Conservation (phyloP, 2,113 vertebrate species). For the Crotalus helleri region DNA sequence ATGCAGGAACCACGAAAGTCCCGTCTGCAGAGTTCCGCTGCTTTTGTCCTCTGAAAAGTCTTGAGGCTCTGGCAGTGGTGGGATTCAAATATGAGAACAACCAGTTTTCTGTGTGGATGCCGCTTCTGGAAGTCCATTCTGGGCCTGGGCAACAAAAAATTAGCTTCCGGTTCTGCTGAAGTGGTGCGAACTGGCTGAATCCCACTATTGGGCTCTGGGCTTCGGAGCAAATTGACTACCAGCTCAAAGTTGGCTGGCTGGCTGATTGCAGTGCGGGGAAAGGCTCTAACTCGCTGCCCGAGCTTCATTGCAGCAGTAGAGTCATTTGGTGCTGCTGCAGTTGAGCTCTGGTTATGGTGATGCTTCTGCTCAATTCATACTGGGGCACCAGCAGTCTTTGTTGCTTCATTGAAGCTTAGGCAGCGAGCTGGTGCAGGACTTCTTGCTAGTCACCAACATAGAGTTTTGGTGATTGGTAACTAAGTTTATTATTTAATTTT, state of each 20-base stretch:
- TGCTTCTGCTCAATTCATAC: not conserved
- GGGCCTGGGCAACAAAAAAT: too few relatives aligned
- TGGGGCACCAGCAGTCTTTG: not conserved
- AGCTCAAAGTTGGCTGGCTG: not conserved
- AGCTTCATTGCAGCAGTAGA: not conserved
- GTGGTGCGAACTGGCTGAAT: too few relatives aligned
- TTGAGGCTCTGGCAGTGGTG: not conserved
- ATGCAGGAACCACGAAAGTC: not conserved
- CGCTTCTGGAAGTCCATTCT: too few relatives aligned
- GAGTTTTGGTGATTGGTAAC: not conserved
- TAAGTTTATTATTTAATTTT: not conserved
- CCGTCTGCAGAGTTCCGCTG: not conserved
- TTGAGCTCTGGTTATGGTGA: not conserved
- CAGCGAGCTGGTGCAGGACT: not conserved
- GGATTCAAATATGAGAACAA: too few relatives aligned
- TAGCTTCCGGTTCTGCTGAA: too few relatives aligned
- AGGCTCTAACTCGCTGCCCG: not conserved
- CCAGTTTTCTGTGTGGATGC: too few relatives aligned
- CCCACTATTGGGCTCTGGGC: not conserved
- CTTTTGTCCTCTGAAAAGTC: not conserved
- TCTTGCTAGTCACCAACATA: not conserved
- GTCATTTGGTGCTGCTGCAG: not conserved
- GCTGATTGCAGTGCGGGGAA: not conserved
- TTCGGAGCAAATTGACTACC: not conserved
- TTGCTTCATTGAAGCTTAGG: not conserved